Evolutionary conservation across 2,797 vertebrate genomes (phyloP).

Genomic region (Oryzias dopingdopingensis): DNA sequence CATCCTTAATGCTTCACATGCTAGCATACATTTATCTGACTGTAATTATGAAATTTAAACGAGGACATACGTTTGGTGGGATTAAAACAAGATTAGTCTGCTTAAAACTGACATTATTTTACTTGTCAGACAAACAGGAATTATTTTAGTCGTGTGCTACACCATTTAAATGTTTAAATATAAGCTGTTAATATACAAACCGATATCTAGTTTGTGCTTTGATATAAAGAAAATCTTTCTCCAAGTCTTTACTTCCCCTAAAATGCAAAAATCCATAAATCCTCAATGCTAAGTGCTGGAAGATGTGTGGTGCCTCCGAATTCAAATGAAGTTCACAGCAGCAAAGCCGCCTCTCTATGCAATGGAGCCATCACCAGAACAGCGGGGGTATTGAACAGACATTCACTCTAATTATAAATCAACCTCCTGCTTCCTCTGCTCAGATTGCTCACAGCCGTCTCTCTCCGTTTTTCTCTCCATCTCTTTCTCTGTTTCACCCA

Average conservation of each 20-base stretch:
- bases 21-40: too few relatives aligned
- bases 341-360: constrained; percentile 51
- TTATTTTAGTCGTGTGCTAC: too few relatives aligned
- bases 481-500: constrained; percentile 46
- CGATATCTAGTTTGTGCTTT: constrained; percentile 1
- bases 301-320: constrained; percentile 52
- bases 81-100: too few relatives aligned
- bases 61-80: too few relatives aligned
- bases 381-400: constrained; percentile 65
- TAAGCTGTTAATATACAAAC: background rate
- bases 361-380: constrained; percentile 66
- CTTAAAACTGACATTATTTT: too few relatives aligned
- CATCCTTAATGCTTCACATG: too few relatives aligned
- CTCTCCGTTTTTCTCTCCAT: constrained; percentile 8
- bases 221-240: constrained; percentile 22
- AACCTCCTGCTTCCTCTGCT: constrained; percentile 62
- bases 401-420: constrained; percentile 73
- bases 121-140: too few relatives aligned
- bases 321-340: constrained; percentile 64
- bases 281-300: constrained; percentile 10
- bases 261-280: constrained; percentile 27
- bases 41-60: too few relatives aligned
- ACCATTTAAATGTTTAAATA: too few relatives aligned
- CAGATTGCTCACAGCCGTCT: constrained; percentile 45
- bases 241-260: constrained; percentile 27